Base-by-base conservation (phyloP, 1,140 invertebrate species). In the Rhagoletis pomonella region DNA sequence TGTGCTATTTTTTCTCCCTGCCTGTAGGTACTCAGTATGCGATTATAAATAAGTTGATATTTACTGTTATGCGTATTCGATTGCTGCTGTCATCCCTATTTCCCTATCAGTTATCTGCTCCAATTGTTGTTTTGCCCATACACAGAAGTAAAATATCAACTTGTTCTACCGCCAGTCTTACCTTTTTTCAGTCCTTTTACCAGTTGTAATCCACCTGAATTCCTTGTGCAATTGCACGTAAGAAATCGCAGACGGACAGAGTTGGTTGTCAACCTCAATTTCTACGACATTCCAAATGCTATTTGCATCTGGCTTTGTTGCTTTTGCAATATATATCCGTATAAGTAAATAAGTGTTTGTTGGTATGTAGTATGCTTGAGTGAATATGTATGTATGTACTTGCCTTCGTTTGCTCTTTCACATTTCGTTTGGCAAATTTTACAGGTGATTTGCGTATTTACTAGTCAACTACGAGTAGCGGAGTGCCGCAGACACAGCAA, bases 121-220 rank as follows among this genome's bases (percentile, higher is more conserved):
- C 42, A 73, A 73, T 47, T 47, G 73, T 55, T 58, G 73, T 42
- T 3, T 42, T 81, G 73, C 10, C 4, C 73, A 19, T 2, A 14
- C 50, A 4, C 50, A 55, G 5, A 1, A 3, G 1, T 5, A 7
- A 55, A 10, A 10, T 55, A 4, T 29, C 29, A 29, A 29, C 29
- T 29, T 29, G 29, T 73, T 17, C 67, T 47, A 55, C 14, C 47
- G 12, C 47, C 9, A 55, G 7, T 50, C 73, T 19, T 55, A 55
- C 17, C 73, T 55, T 55, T 81, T 29, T 81, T 55, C 9, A 50
- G 42, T 55, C 47, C 17, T 81, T 81, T 81, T 55, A 55, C 47
- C 73, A 81, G 73, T 81, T 81, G 73, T 81, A 81, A 81, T 81
- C 73, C 73, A 81, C 44, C 73, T 81, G 47, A 81, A 81, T 81